Conservation (phyloP, 2,888 invertebrate species). For the Chrysina gloriosa region DNA sequence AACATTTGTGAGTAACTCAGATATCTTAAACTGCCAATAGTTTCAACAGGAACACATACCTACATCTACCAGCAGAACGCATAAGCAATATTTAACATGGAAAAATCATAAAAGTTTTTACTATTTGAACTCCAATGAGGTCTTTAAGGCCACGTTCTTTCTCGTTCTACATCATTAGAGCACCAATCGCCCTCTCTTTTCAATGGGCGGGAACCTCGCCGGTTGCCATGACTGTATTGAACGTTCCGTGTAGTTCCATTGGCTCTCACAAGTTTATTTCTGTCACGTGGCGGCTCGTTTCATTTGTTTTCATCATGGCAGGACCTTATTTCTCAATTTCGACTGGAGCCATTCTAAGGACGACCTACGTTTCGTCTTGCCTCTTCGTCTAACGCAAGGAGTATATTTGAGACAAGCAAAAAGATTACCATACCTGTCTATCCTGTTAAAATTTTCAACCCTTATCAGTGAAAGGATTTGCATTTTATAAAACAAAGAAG, state of each 20-base stretch:
- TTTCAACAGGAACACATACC: constrained; percentile 60
- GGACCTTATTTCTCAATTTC: constrained; percentile 45
- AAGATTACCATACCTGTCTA: constrained; percentile 10
- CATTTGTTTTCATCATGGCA: constrained; percentile 62
- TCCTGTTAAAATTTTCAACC: constrained; percentile 24
- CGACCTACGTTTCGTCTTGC: constrained; percentile 33
- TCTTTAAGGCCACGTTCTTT: constrained; percentile 55
- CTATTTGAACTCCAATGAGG: constrained; percentile 65
- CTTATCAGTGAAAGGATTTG: constrained; percentile 24
- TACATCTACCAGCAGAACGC: constrained; percentile 65
- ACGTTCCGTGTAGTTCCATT: constrained; percentile 55
- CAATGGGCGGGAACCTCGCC: constrained; percentile 49
- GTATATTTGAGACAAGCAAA: constrained; percentile 6
- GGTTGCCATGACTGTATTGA: constrained; percentile 65
- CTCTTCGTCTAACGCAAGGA: constrained; percentile 19
- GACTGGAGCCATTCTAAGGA: constrained; percentile 24
- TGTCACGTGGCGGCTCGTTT: constrained; percentile 60
- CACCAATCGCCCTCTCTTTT: constrained; percentile 53
- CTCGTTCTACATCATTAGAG: constrained; percentile 36
- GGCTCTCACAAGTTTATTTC: constrained; percentile 55
- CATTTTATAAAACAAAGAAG: constrained; percentile 3
- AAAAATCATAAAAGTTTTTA: constrained; percentile 65
- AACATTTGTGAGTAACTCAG: neutral
- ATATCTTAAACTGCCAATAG: neutral
- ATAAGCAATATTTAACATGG: constrained; percentile 63